Conservation (phyloP, 2,113 vertebrate species). For the Nothobranchius kuhntae region DNA sequence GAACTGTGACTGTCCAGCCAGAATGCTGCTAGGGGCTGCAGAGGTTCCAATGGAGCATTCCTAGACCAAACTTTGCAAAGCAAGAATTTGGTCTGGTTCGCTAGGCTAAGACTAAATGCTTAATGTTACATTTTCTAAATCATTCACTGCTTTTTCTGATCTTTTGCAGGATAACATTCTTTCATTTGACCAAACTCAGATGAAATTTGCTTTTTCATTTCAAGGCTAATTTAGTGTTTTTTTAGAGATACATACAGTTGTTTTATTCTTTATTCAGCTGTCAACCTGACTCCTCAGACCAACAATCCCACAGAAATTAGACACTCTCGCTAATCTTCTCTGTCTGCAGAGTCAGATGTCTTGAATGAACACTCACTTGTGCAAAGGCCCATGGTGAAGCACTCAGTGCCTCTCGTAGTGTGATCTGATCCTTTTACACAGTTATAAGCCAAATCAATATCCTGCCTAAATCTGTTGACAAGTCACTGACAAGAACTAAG, state of each 20-base stretch:
- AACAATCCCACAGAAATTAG: slow-evolving; percentile 16
- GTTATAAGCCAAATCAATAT: slow-evolving; percentile 10
- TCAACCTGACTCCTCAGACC: slow-evolving; percentile 8
- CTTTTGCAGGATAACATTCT: no score
- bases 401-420: background rate
- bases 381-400: slow-evolving; percentile 7
- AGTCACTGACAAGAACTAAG: slow-evolving; percentile 1
- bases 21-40: no score
- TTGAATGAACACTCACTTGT: slow-evolving; percentile 24
- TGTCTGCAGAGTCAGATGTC: slow-evolving; percentile 26
- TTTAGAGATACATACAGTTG: slow-evolving; percentile 9
- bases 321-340: slow-evolving; percentile 13
- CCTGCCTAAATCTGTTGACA: background rate
- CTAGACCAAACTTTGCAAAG: no score
- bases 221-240: slow-evolving; percentile 9
- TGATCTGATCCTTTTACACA: slow-evolving; percentile 6
- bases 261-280: background rate
- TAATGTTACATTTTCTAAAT: no score
- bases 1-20: no score
- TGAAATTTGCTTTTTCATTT: background rate
- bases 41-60: no score
- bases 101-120: no score
- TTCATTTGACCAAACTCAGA: no score
- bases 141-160: no score
- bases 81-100: no score